Evolutionary conservation across 2,113 vertebrate genomes (phyloP).

Genomic region (Sakesphorus luctuosus): DNA sequence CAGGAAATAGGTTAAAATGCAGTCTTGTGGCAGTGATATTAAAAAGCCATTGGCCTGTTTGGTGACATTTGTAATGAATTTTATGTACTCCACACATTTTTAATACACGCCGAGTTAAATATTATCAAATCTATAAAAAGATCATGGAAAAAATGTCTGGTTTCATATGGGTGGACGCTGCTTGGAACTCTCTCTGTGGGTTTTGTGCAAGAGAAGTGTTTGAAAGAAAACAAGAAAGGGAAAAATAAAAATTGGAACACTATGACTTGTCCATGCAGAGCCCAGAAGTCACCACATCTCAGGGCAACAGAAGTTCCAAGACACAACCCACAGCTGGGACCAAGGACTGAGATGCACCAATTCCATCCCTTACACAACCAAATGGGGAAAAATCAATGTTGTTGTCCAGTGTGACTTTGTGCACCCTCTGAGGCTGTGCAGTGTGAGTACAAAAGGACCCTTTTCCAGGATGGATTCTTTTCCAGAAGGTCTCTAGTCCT

Average conservation of each 20-base stretch:
- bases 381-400: not conserved
- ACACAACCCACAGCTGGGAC: not conserved
- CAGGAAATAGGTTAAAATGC: conserved; percentile 67
- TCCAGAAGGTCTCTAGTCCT: not conserved
- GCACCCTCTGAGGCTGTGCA: not conserved
- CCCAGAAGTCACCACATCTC: not conserved
- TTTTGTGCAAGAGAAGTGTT: conserved; percentile 28
- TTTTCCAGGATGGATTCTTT: not conserved
- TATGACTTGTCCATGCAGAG: not conserved
- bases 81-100: conserved; percentile 58
- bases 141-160: conserved; percentile 48
- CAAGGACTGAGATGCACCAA: not conserved
- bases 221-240: conserved; percentile 47
- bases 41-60: conserved; percentile 44
- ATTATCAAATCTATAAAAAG: conserved; percentile 67
- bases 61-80: conserved; percentile 57
- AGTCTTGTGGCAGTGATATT: conserved; percentile 54
- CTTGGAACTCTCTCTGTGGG: conserved; percentile 34
- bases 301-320: not conserved
- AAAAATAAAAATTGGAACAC: not conserved
- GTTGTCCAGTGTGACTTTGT: not conserved
- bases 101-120: conserved; percentile 51
- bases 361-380: not conserved
- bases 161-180: conserved; percentile 23
- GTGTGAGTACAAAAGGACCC: not conserved